Conservation (phyloP, 2,113 vertebrate species). For the Psilopogon haemacephalus region DNA sequence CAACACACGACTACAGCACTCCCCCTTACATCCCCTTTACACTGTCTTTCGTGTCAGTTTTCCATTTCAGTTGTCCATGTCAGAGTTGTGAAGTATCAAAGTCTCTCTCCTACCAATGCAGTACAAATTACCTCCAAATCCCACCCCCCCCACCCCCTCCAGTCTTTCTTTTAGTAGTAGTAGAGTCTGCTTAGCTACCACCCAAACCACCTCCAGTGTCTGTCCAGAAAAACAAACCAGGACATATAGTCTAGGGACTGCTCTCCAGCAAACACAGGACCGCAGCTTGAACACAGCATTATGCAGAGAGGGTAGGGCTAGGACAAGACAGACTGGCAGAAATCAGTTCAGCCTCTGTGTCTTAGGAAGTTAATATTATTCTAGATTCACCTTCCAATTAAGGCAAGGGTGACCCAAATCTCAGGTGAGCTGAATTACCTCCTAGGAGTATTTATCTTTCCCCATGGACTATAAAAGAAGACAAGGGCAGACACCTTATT, state of each 20-base stretch:
- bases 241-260: background rate
- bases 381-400: background rate
- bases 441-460: background rate
- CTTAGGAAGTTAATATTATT: background rate
- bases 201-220: background rate
- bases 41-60: background rate
- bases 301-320: background rate
- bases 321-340: background rate
- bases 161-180: background rate
- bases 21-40: background rate
- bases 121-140: background rate
- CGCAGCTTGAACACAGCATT: background rate
- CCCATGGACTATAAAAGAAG: background rate
- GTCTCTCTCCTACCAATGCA: background rate
- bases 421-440: background rate
- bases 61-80: background rate
- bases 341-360: background rate
- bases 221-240: background rate
- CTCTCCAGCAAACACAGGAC: background rate
- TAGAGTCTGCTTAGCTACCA: background rate
- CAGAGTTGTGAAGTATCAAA: background rate
- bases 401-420: background rate
- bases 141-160: background rate
- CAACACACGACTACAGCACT: background rate
- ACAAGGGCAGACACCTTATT: slow-evolving; percentile 4